Conservation (phyloP, 1,140 invertebrate species). For the Atta texana region DNA sequence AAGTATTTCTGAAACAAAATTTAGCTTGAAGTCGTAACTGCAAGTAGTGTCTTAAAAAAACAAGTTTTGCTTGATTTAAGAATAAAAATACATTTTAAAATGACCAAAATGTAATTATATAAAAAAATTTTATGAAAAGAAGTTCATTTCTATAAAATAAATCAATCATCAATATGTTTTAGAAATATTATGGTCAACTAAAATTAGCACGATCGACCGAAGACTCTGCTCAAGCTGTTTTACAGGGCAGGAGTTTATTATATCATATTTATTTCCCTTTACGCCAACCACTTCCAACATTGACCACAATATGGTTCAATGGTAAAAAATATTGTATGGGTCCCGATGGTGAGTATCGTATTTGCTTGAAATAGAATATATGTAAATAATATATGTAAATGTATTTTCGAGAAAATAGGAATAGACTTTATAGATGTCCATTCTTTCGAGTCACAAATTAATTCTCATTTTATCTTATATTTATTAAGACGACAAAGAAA, state of each 20-base stretch:
- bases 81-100: background rate
- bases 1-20: constrained; percentile 1
- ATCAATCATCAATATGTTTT: constrained; percentile 46
- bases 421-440: background rate
- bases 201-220: constrained; percentile 77
- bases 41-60: background rate
- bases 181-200: constrained; percentile 81
- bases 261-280: constrained; percentile 83
- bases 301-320: constrained; percentile 80
- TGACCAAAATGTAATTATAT: background rate
- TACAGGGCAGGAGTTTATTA: constrained; percentile 72
- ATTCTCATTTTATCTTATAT: background rate
- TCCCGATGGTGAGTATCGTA: constrained; percentile 64
- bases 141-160: background rate
- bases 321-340: constrained; percentile 76
- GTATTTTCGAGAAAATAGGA: background rate
- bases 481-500: no score
- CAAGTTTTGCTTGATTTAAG: background rate
- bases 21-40: background rate
- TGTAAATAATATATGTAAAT: background rate
- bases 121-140: no score
- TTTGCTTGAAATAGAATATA: background rate
- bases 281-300: constrained; percentile 76
- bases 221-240: constrained; percentile 72
- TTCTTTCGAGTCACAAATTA: background rate